phyloP scores from a whole-genome alignment of 2,797 vertebrate species.

The Syngnathus acus region DNA sequence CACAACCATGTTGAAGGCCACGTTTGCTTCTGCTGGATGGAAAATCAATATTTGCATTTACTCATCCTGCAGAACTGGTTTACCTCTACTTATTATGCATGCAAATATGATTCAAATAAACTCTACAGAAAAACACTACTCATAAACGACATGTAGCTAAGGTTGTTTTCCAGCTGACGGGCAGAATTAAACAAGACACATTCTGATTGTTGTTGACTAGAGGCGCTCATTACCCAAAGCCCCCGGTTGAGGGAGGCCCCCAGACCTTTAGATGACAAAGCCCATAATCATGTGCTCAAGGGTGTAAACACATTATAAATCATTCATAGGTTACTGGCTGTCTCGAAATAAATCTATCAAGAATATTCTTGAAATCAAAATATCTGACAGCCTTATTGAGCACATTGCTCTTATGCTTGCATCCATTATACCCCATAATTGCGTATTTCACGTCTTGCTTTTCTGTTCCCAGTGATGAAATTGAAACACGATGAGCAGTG shows the following conservation, averaged over 20 bases:
- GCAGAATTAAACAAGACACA: conserved; percentile 27
- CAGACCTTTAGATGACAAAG: conserved; percentile 27
- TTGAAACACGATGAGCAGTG: background rate
- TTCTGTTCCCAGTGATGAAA: background rate
- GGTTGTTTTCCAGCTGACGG: conserved; percentile 9
- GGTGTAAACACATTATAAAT: conserved; percentile 15
- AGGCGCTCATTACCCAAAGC: conserved; percentile 23
- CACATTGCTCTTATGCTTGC: background rate
- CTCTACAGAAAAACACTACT: background rate
- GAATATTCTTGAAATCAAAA: background rate
- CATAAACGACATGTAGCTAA: background rate
- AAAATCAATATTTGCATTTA: conserved; percentile 57
- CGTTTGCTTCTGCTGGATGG: conserved; percentile 27
- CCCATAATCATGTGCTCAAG: conserved; percentile 34
- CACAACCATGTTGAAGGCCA: background rate
- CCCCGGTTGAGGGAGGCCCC: conserved; percentile 32
- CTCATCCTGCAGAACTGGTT: conserved; percentile 54
- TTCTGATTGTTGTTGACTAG: conserved; percentile 32
- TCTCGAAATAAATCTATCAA: no score
- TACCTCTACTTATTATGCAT: conserved; percentile 27
- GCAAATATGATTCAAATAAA: conserved; percentile 41
- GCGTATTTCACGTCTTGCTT: background rate
- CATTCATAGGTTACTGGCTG: conserved; percentile 13
- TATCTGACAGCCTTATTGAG: background rate
- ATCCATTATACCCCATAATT: background rate